phyloP scores from a whole-genome alignment of 2,888 invertebrate genomes.

The Parapristionchus giblindavisi region DNA sequence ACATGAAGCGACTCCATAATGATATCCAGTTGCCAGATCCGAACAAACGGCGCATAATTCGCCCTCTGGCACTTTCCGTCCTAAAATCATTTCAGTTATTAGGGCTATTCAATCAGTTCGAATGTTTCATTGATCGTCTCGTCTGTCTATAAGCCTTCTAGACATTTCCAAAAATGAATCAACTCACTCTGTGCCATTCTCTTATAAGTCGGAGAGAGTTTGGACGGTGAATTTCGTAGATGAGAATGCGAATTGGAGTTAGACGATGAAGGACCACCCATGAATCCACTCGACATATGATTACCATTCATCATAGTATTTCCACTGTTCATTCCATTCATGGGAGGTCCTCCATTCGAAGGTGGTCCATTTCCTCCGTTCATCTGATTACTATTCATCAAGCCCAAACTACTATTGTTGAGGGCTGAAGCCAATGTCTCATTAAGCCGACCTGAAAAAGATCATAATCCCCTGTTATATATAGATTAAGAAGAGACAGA shows the following conservation, averaged over 20 bases:
- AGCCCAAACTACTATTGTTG: neutral
- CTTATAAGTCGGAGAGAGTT: constrained; percentile 53
- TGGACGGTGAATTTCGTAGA: constrained; percentile 46
- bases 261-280: constrained; percentile 12
- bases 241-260: constrained; percentile 44
- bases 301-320: too few relatives aligned
- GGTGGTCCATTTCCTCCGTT: too few relatives aligned
- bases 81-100: constrained; percentile 41
- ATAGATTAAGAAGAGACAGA: neutral
- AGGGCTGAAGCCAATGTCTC: constrained; percentile 27
- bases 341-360: too few relatives aligned
- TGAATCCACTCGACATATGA: constrained; percentile 2
- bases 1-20: constrained; percentile 66
- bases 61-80: constrained; percentile 62
- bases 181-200: constrained; percentile 59
- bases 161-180: neutral
- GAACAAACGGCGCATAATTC: constrained; percentile 69
- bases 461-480: neutral
- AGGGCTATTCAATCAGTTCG: too few relatives aligned
- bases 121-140: too few relatives aligned
- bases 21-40: constrained; percentile 67
- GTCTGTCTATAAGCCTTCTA: too few relatives aligned
- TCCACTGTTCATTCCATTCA: too few relatives aligned
- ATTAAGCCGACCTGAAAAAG: constrained; percentile 4
- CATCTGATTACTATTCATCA: too few relatives aligned